These are phyloP conservation scores for Equus przewalskii DNA, from an alignment of 2,113 vertebrate species.

Conservation along the genomic window DNA sequence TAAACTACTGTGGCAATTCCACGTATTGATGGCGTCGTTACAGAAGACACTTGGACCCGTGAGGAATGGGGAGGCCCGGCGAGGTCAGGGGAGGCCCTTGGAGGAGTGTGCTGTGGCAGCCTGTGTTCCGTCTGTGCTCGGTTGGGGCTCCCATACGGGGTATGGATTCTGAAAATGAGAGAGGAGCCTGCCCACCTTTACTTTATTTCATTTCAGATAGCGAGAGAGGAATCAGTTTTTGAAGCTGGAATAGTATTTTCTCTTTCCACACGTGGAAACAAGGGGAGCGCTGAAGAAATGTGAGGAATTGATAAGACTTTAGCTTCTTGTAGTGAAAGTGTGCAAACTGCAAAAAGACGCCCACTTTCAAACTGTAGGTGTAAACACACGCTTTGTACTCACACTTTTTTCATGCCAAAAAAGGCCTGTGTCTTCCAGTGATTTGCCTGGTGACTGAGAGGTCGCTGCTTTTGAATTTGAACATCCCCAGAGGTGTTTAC, in stretches of 20 bases:
- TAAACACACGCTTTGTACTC: background rate
- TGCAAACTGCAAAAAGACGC: background rate
- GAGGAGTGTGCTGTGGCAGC: background rate
- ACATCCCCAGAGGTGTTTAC: background rate
- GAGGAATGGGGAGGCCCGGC: background rate
- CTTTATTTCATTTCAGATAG: background rate
- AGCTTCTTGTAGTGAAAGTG: background rate
- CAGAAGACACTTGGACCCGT: background rate
- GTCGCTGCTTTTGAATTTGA: background rate
- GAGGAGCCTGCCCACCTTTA: background rate
- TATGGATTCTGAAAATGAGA: background rate
- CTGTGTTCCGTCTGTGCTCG: background rate
- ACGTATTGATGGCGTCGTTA: background rate
- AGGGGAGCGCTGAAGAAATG: background rate
- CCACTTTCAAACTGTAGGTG: background rate
- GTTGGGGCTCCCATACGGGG: background rate
- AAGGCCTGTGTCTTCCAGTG: background rate
- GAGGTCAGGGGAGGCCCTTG: background rate
- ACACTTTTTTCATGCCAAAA: background rate
- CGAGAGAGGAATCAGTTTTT: background rate
- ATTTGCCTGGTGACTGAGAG: background rate
- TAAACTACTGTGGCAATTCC: background rate
- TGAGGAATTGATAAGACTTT: background rate
- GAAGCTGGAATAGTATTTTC: background rate
- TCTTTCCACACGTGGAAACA: background rate